Conservation (phyloP, 2,113 vertebrate species). For the Leiothrix lutea region DNA sequence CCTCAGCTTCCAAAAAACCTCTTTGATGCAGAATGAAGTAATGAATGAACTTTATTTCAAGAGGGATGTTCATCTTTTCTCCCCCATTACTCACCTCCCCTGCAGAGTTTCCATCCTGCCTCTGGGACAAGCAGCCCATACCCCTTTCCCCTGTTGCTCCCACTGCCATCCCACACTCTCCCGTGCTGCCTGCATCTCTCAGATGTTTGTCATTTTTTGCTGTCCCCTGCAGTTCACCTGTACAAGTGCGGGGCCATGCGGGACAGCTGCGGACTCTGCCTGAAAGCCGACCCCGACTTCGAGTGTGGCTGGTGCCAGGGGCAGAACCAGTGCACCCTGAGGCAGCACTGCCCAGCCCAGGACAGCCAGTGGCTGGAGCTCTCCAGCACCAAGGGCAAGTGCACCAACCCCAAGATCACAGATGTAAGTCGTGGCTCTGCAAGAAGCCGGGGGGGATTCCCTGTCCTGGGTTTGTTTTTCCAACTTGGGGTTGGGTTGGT, state of each 20-base stretch:
- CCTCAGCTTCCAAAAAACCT: neutral
- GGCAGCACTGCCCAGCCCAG: constrained; percentile 89
- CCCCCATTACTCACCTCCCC: rapidly evolving
- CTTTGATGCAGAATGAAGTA: neutral
- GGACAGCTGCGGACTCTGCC: constrained; percentile 94
- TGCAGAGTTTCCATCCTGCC: neutral
- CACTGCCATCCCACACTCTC: too few species aligned
- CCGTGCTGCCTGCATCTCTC: neutral
- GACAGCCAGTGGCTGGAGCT: constrained; percentile 91
- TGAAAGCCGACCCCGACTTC: constrained; percentile 93
- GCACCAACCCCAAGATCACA: constrained; percentile 94
- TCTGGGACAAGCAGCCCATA: rapidly evolving
- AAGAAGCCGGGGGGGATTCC: neutral
- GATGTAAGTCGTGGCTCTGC: constrained; percentile 78
- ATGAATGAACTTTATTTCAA: neutral
- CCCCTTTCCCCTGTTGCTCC: too few species aligned
- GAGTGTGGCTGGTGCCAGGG: constrained; percentile 94
- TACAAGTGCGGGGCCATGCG: constrained; percentile 96
- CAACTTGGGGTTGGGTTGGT: neutral
- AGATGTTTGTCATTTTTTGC: neutral
- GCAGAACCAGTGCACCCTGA: constrained; percentile 90
- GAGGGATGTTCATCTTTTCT: neutral
- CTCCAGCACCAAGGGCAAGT: constrained; percentile 91
- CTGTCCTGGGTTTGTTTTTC: neutral
- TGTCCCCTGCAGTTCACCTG: constrained; percentile 84